A percentile compares a stretch with the other conserved stretches of the same genome.
Conservation (phyloP, 2,888 invertebrate species). For the Diaprepes abbreviatus region DNA sequence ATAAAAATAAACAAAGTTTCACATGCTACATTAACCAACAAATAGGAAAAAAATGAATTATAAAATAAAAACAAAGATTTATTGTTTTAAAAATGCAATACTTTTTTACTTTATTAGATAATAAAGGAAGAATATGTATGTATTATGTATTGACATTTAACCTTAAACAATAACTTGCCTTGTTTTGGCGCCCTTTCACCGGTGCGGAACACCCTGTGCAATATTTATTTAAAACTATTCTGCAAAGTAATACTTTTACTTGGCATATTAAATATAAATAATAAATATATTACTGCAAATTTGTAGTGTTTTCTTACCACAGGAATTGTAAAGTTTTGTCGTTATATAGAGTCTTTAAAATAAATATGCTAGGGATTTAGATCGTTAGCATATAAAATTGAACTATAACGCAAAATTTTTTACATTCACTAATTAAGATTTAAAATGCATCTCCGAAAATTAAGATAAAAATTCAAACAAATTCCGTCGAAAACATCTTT, state of each 20-base stretch:
- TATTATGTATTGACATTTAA: slow-evolving; percentile 19
- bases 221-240: not conserved
- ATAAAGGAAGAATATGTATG: not conserved
- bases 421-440: slow-evolving; percentile 2
- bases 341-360: slow-evolving; percentile 41
- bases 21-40: not conserved
- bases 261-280: not conserved
- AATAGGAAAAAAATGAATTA: not conserved
- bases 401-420: not conserved
- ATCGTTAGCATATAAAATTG: slow-evolving; percentile 35
- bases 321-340: not conserved
- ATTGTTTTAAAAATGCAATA: not conserved
- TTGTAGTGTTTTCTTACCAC: slow-evolving; percentile 1
- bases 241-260: not conserved
- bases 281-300: not conserved
- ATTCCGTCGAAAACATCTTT: slow-evolving; percentile 27
- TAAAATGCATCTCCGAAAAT: slow-evolving; percentile 8
- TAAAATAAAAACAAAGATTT: not conserved
- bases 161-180: slow-evolving; percentile 23
- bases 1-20: not conserved
- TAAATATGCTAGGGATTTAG: slow-evolving; percentile 51
- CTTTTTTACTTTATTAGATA: not conserved
- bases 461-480: not conserved
- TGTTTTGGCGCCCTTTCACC: slow-evolving; percentile 42
- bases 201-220: not conserved